Conservation (phyloP, 1,140 invertebrate species). For the Vanessa tameamea region DNA sequence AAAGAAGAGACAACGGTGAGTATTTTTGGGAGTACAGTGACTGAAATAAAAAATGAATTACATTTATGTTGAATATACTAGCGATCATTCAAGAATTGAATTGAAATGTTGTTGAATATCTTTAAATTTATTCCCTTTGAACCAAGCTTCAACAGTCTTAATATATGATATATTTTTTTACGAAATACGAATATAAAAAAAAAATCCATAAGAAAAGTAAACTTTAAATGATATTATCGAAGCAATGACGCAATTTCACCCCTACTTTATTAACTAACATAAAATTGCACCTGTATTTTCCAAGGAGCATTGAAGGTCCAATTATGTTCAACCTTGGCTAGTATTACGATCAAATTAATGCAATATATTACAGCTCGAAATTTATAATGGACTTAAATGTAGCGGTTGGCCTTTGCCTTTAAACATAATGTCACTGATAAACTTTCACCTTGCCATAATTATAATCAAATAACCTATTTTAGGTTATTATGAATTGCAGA, state of each 20-base stretch:
- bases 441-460: slow-evolving; percentile 25
- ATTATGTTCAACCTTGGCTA: slow-evolving; percentile 42
- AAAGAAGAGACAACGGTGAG: too few relatives aligned
- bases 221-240: not conserved
- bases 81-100: too few relatives aligned
- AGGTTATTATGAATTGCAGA: slow-evolving; percentile 11
- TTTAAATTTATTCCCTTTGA: too few relatives aligned
- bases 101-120: too few relatives aligned
- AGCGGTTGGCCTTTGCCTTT: slow-evolving; percentile 37
- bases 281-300: slow-evolving; percentile 41
- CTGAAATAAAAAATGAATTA: too few relatives aligned
- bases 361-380: slow-evolving; percentile 42
- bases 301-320: slow-evolving; percentile 45
- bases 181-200: too few relatives aligned
- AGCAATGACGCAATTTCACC: not conserved
- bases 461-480: slow-evolving; percentile 22
- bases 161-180: too few relatives aligned
- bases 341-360: slow-evolving; percentile 45
- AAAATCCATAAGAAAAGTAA: too few relatives aligned
- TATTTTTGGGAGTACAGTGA: too few relatives aligned
- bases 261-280: slow-evolving; percentile 20
- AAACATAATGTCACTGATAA: slow-evolving; percentile 42
- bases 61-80: too few relatives aligned
- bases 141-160: too few relatives aligned
- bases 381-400: slow-evolving; percentile 39